A percentile compares a stretch with the other conserved stretches of the same genome.
phyloP scores from a whole-genome alignment of 2,888 invertebrate genomes.

The Andrena flavipes region DNA sequence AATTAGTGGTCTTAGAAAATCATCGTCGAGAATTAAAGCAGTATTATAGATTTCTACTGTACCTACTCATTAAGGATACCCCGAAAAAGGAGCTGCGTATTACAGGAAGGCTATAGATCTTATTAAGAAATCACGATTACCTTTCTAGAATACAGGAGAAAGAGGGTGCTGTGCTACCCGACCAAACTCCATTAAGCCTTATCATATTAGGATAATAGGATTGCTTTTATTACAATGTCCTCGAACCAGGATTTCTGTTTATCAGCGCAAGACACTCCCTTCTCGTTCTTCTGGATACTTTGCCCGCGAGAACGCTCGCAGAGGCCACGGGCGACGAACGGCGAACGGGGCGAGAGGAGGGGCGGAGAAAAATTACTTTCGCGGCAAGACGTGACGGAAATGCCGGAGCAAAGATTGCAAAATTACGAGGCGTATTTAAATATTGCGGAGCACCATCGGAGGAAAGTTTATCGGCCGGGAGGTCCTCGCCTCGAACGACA shows the following conservation, averaged over 20 bases:
- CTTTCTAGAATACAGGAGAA: constrained; percentile 23
- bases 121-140: constrained; percentile 26
- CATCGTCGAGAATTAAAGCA: too few relatives aligned
- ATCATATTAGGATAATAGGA: constrained; percentile 76
- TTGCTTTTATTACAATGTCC: constrained; percentile 74
- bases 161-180: constrained; percentile 30
- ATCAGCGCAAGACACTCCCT: constrained; percentile 77
- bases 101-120: constrained; percentile 9
- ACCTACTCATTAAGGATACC: background rate
- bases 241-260: constrained; percentile 76
- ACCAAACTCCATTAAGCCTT: constrained; percentile 73
- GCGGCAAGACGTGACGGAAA: constrained; percentile 68
- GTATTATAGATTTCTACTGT: too few relatives aligned
- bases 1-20: too few relatives aligned
- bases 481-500: constrained; percentile 12
- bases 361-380: constrained; percentile 69
- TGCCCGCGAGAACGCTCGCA: constrained; percentile 16
- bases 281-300: constrained; percentile 53
- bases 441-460: constrained; percentile 49
- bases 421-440: constrained; percentile 70
- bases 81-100: background rate
- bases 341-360: background rate
- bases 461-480: constrained; percentile 62
- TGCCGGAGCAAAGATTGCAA: constrained; percentile 68
- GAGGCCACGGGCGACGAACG: constrained; percentile 50